phyloP scores from a whole-genome alignment of 1,140 invertebrate species.

The Mesaphorura yosii region DNA sequence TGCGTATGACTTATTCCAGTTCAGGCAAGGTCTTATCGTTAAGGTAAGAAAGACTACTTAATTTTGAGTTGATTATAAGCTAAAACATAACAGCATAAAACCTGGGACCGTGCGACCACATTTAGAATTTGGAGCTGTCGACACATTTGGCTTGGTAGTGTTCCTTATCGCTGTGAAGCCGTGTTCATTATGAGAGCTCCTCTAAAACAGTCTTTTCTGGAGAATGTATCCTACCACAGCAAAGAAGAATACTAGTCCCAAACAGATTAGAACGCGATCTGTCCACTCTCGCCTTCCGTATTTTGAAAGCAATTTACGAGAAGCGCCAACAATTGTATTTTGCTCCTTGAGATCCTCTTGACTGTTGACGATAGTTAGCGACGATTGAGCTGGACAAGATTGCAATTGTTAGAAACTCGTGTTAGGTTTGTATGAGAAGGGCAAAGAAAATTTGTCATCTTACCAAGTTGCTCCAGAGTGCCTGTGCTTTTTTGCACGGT shows the following conservation, averaged over 20 bases:
- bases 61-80: too few relatives aligned
- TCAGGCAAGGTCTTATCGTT: too few relatives aligned
- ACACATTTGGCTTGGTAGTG: too few relatives aligned
- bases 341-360: constrained; percentile 74
- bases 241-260: constrained; percentile 85
- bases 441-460: constrained; percentile 16
- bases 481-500: constrained; percentile 73
- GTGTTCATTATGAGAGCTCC: too few relatives aligned
- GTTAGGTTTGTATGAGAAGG: background rate
- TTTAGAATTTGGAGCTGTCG: too few relatives aligned
- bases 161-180: too few relatives aligned
- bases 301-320: constrained; percentile 80
- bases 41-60: too few relatives aligned
- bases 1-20: too few relatives aligned
- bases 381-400: constrained; percentile 24
- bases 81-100: too few relatives aligned
- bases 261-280: constrained; percentile 79
- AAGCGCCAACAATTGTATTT: constrained; percentile 71
- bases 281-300: constrained; percentile 87
- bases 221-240: constrained; percentile 82
- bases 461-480: constrained; percentile 68
- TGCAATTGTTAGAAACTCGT: background rate
- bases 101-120: too few relatives aligned
- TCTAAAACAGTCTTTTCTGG: constrained; percentile 77
- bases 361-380: constrained; percentile 48